Evolutionary conservation across 2,888 invertebrate species (phyloP), one percentile per base, ranked within the genome.

Genomic region (Apamea anceps): DNA sequence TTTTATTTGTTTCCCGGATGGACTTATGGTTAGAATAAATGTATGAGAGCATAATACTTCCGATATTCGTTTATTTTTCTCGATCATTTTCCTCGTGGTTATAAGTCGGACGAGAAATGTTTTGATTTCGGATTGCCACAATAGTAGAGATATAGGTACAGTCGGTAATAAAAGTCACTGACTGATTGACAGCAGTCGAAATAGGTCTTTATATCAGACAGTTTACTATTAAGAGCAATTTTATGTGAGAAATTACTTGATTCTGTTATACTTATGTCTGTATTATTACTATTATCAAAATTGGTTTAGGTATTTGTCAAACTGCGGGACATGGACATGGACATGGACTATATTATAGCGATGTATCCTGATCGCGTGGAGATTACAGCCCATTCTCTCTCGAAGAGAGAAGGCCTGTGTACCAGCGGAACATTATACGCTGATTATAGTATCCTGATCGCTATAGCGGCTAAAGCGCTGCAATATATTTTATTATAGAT

Each of bases 1-100:
- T 87, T 88, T 88, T 88, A 89, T 86, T 88, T 88, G 86, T 85
- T 83, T 74, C 71, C 65, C 75, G 32, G 62, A 79, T 70, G 25
- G 75, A 85, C 74, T 79, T 87, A 85, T 60, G 81, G 81, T 71
- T 25, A 54, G 74, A 87, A 87, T 85, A 87, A 75, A 85, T 87
- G 85, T 75, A 67, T 85, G 72, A 76, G 66, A 72, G 21, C 72
- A 73, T 81, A 75, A 85, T 81, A 81, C 70, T 77, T 85, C 32
- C 65, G 70, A 10, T 77, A 70, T 75, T 87, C 60, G 72, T 85
- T 77, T 81, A 85, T 70, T 85, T 87, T 87, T 77, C 85, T 77
- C 32, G 15, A 77, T 75, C 28, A 75, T 87, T 85, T 85, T 85
- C 87, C 87, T 85, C 37, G 32, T 85, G n/a, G 25, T 45, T 48